These are phyloP conservation scores for Microvelia longipes DNA, from an alignment of 1,140 invertebrate genomes.

Conservation along the genomic window DNA sequence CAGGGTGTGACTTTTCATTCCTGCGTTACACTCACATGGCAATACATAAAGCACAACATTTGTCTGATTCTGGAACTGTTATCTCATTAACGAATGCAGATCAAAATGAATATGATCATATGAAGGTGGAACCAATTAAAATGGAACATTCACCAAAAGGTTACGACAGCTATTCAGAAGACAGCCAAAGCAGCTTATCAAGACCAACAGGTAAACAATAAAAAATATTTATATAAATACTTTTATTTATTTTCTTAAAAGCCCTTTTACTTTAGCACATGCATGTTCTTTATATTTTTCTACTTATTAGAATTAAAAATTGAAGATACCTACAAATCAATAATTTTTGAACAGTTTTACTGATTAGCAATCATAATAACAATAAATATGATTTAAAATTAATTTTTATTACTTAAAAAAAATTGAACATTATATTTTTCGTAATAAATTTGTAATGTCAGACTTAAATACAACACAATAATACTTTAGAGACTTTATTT, in stretches of 20 bases:
- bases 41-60: slow-evolving; percentile 49
- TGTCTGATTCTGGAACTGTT: slow-evolving; percentile 15
- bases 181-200: not conserved
- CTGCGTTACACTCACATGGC: slow-evolving; percentile 56
- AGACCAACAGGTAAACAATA: not conserved
- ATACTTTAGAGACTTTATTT: too few relatives aligned
- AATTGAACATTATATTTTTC: too few relatives aligned
- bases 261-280: too few relatives aligned
- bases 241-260: not conserved
- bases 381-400: too few relatives aligned
- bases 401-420: too few relatives aligned
- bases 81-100: slow-evolving; percentile 4
- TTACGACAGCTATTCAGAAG: not conserved
- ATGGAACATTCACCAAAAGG: not conserved
- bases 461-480: too few relatives aligned
- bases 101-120: not conserved
- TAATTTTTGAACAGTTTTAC: too few relatives aligned
- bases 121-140: not conserved
- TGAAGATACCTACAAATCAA: too few relatives aligned
- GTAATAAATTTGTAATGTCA: too few relatives aligned
- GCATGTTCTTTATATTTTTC: too few relatives aligned
- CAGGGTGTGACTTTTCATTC: slow-evolving; percentile 59
- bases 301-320: too few relatives aligned
- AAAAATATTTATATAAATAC: not conserved
- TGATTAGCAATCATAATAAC: too few relatives aligned